Evolutionary conservation across 1,140 invertebrate species (phyloP).

Genomic region (Mycetomoellerius zeteki): DNA sequence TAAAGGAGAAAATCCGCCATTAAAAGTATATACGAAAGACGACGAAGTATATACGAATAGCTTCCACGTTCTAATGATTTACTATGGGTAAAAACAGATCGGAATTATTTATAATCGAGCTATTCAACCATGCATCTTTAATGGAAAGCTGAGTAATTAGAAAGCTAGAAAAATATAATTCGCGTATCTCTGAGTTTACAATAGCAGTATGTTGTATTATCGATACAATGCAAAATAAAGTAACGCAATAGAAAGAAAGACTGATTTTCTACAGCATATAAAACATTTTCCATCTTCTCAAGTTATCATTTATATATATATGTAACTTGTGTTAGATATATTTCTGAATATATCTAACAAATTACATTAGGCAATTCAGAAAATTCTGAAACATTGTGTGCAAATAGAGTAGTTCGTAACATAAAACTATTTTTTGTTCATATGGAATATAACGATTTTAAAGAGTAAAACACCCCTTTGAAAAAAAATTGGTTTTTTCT

Average conservation of each 20-base stretch:
- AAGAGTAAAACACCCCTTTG: too few relatives aligned
- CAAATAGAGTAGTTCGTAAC: too few relatives aligned
- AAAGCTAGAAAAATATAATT: constrained; percentile 36
- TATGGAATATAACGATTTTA: too few relatives aligned
- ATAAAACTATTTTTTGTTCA: too few relatives aligned
- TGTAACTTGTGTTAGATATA: too few relatives aligned
- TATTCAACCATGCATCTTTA: background rate
- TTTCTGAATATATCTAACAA: too few relatives aligned
- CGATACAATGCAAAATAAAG: background rate
- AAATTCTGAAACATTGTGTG: too few relatives aligned
- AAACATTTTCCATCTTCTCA: background rate
- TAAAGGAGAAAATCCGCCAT: constrained; percentile 74
- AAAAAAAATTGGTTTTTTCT: too few relatives aligned
- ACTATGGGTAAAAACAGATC: constrained; percentile 50
- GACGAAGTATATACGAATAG: constrained; percentile 51
- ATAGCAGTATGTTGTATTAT: background rate
- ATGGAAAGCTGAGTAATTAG: constrained; percentile 33
- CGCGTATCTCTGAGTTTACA: background rate
- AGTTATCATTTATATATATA: background rate
- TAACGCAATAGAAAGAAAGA: background rate
- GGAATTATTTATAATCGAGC: constrained; percentile 60
- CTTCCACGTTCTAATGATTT: constrained; percentile 50
- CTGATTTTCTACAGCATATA: background rate
- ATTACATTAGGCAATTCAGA: too few relatives aligned
- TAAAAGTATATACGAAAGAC: constrained; percentile 72